Conservation (phyloP, 1,140 invertebrate species). For the Protaetia brevitarsis region DNA sequence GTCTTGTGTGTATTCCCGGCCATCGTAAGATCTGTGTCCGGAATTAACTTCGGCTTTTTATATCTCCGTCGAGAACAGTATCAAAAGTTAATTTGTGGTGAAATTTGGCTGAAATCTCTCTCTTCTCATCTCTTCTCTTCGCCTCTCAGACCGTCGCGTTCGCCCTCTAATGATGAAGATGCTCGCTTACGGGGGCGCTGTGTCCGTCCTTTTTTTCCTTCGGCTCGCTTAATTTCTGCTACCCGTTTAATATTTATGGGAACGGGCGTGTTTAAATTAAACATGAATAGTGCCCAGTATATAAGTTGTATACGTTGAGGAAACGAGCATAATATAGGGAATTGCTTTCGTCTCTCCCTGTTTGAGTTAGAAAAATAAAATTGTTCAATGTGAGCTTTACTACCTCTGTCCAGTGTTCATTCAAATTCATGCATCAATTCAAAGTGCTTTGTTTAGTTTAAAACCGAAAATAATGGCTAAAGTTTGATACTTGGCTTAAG, state of each 20-base stretch:
- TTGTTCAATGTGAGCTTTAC: too few relatives aligned
- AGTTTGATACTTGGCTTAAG: too few relatives aligned
- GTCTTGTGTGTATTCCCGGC: not conserved
- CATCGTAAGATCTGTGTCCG: not conserved
- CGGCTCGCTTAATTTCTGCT: conserved; percentile 15
- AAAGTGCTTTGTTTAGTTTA: too few relatives aligned
- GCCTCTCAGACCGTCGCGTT: conserved; percentile 34
- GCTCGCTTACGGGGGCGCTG: not conserved
- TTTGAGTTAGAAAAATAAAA: too few relatives aligned
- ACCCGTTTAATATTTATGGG: conserved; percentile 20
- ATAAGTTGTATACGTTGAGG: too few relatives aligned
- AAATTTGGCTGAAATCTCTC: conserved; percentile 40
- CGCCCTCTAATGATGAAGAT: conserved; percentile 20
- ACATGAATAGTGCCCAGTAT: too few relatives aligned
- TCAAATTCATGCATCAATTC: too few relatives aligned
- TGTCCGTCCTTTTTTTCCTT: not conserved
- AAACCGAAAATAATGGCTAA: too few relatives aligned
- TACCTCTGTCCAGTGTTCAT: too few relatives aligned
- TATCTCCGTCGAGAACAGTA: conserved; percentile 46
- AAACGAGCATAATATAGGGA: too few relatives aligned
- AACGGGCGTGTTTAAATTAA: not conserved
- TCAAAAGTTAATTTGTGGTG: conserved; percentile 49
- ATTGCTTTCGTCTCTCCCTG: too few relatives aligned
- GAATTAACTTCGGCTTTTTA: conserved; percentile 46
- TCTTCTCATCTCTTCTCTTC: conserved; percentile 25